Evolutionary conservation across 2,797 vertebrate genomes (phyloP).

Genomic region (Sus cebifrons): DNA sequence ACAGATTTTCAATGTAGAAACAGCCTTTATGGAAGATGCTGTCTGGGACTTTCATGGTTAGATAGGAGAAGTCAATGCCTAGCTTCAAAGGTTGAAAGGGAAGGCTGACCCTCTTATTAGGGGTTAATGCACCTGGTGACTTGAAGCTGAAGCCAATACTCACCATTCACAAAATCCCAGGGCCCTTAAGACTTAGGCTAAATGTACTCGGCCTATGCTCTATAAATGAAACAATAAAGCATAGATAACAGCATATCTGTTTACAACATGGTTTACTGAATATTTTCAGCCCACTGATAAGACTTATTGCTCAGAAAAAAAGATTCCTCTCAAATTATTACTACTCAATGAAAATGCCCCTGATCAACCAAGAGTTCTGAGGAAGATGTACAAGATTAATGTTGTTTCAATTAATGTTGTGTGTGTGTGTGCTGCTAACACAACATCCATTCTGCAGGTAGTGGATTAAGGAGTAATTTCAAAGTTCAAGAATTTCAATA

Average conservation of each 20-base stretch:
- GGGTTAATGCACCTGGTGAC: background rate
- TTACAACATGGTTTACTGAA: background rate
- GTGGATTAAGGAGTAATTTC: background rate
- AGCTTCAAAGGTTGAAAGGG: background rate
- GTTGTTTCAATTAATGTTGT: too few relatives aligned
- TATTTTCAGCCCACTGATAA: background rate
- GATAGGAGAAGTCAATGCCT: background rate
- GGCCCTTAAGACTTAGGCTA: background rate
- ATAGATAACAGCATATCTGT: background rate
- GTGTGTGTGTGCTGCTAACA: background rate
- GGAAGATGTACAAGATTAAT: background rate
- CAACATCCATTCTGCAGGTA: background rate
- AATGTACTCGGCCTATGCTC: background rate
- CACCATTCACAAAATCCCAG: background rate
- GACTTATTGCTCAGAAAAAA: background rate
- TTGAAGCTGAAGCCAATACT: background rate
- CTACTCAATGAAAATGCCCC: background rate
- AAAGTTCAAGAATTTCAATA: background rate
- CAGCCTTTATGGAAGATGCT: background rate
- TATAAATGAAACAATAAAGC: background rate
- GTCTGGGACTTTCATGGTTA: background rate
- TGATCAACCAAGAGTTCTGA: background rate
- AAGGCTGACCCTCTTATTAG: background rate
- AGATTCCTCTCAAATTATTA: background rate
- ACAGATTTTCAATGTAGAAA: background rate